Evolutionary conservation across 2,113 vertebrate genomes (phyloP).

Genomic region (Ptilorrhoa leucosticta): DNA sequence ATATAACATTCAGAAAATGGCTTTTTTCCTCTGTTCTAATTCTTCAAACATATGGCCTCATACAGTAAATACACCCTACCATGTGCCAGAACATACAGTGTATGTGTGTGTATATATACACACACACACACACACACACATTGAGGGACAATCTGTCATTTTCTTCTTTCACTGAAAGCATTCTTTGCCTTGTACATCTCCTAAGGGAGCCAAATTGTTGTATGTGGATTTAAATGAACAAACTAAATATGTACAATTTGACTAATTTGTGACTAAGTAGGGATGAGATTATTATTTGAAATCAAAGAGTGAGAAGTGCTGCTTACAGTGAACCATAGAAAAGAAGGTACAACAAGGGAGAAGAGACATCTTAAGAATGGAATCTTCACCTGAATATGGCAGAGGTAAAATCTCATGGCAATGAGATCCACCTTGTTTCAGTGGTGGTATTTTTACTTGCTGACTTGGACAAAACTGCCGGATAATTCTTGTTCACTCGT

Average conservation of each 20-base stretch:
- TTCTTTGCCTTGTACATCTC: constrained; percentile 49
- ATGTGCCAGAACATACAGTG: constrained; percentile 74
- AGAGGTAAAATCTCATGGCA: background rate
- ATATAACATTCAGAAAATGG: constrained; percentile 61
- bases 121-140: constrained; percentile 39
- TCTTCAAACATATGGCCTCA: constrained; percentile 64
- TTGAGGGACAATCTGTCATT: constrained; percentile 69
- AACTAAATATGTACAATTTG: constrained; percentile 18
- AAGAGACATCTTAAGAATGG: background rate
- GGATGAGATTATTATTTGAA: constrained; percentile 1
- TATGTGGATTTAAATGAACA: constrained; percentile 47
- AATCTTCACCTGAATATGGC: background rate
- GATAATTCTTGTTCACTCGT: background rate
- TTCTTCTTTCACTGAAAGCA: constrained; percentile 49
- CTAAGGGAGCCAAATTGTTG: constrained; percentile 30
- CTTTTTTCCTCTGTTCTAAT: constrained; percentile 67
- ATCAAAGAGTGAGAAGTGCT: background rate
- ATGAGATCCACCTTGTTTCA: background rate
- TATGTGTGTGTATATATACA: constrained; percentile 41
- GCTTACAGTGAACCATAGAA: background rate
- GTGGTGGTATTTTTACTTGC: background rate
- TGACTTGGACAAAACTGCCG: background rate
- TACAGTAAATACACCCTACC: constrained; percentile 67
- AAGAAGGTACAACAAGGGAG: background rate
- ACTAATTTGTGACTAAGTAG: constrained; percentile 21